Evolutionary conservation across 2,888 invertebrate genomes (phyloP).

Genomic region (Antheraea yamamai): DNA sequence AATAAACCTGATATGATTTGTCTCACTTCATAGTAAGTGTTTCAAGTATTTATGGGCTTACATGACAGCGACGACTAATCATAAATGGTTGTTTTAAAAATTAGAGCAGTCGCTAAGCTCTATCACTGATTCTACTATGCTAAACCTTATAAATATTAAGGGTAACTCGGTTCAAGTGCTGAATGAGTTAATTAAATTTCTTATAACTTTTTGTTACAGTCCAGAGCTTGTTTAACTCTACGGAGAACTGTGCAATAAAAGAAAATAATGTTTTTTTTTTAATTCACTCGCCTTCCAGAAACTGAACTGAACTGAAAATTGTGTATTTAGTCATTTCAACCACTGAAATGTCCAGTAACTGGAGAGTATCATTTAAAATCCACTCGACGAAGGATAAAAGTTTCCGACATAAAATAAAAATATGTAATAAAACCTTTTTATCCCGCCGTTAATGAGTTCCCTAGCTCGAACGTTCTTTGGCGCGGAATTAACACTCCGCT

Average conservation of each 20-base stretch:
- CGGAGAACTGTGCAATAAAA: background rate
- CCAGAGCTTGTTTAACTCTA: background rate
- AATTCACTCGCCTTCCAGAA: background rate
- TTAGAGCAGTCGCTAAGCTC: no score
- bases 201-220: background rate
- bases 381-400: constrained; percentile 27
- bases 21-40: background rate
- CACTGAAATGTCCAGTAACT: constrained; percentile 8
- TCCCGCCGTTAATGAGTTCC: constrained; percentile 69
- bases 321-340: background rate
- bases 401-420: constrained; percentile 64
- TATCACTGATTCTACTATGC: no score
- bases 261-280: background rate
- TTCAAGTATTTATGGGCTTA: background rate
- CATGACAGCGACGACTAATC: background rate
- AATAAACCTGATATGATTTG: background rate
- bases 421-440: constrained; percentile 71
- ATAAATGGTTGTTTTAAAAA: background rate
- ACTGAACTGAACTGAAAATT: background rate
- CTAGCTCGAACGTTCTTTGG: constrained; percentile 58
- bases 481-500: constrained; percentile 53
- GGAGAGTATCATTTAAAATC: constrained; percentile 16
- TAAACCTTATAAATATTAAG: no score
- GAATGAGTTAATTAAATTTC: no score
- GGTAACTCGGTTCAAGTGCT: no score